Conservation (phyloP, 2,113 vertebrate genomes). For the Chaetodon trifascialis region DNA sequence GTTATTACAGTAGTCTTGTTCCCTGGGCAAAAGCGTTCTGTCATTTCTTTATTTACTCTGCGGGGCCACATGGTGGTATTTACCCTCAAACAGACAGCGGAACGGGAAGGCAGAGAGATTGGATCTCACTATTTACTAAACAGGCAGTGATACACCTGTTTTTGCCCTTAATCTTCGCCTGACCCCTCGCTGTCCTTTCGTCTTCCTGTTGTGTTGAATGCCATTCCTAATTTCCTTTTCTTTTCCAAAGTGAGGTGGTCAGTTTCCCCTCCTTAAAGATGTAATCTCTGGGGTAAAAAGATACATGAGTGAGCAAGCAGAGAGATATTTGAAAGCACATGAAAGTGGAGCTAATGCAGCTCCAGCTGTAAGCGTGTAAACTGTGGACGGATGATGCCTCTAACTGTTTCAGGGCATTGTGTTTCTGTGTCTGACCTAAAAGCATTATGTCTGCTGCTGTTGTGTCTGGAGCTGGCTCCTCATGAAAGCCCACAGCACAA, state of each 20-base stretch:
- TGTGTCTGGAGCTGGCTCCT: not conserved
- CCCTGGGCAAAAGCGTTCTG: slow-evolving; percentile 24
- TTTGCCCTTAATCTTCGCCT: slow-evolving; percentile 49
- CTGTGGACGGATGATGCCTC: slow-evolving; percentile 13
- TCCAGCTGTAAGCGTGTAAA: slow-evolving; percentile 23
- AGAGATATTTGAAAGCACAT: not conserved
- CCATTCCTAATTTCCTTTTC: not conserved
- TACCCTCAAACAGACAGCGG: slow-evolving; percentile 75
- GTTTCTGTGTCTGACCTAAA: slow-evolving; percentile 34
- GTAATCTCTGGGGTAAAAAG: slow-evolving; percentile 1
- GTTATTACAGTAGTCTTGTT: slow-evolving; percentile 53
- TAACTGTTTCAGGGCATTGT: slow-evolving; percentile 20
- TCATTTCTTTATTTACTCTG: slow-evolving; percentile 61
- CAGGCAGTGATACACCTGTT: slow-evolving; percentile 67
- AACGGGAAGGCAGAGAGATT: slow-evolving; percentile 50
- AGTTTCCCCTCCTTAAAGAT: slow-evolving; percentile 8
- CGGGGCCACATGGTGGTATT: slow-evolving; percentile 74
- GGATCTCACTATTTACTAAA: slow-evolving; percentile 72
- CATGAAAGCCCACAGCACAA: not conserved
- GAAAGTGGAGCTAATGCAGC: not conserved
- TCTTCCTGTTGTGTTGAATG: slow-evolving; percentile 47
- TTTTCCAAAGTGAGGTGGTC: slow-evolving; percentile 4
- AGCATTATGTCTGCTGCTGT: not conserved
- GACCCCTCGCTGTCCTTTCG: slow-evolving; percentile 47
- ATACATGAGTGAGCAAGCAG: slow-evolving; percentile 6